Evolutionary conservation across 2,888 invertebrate genomes (phyloP), one percentile per base, ranked within the genome.

Genomic region (Teleogryllus oceanicus): DNA sequence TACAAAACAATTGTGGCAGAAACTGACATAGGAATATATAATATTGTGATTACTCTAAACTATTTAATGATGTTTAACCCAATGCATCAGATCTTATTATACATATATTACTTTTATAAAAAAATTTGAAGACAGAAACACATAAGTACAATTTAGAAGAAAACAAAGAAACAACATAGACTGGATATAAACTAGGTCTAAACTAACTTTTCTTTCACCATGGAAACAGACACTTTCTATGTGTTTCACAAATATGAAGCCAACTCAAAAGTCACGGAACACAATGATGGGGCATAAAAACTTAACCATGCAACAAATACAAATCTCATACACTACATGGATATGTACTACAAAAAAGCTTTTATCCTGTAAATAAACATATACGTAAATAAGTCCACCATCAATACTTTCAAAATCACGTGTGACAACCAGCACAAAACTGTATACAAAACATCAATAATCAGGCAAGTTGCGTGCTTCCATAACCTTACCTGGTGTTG

Each of bases 401-500:
- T 62, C 13, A 62, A 62, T 62, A 62, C n/a, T 13, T 62, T n/a
- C 62, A 18, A 62, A 62, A 62, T 37, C 37, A 37, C 13, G 62
- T 62, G 16, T 18, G 62, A 62, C 62, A 62, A 62, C n/a, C 62
- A 62, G 62, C 62, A n/a, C 62, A 62, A 62, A 62, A 62, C 62
- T 62, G 13, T 13, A 62, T 13, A 62, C 62, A n/a, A 62, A 62
- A 62, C 62, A 62, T 62, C n/a, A 5, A 62, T 62, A 18, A n/a
- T 62, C 62, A 62, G 62, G 62, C 62, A 62, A n/a, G 62, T n/a
- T 62, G n/a, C 50, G 77, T 77, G 77, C 77, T 49, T 49, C 21
- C 20, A 74, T 83, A 49, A 75, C 82, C 96, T 96, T 96, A 97
- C 97, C 97, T 96, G 92, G 96, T 94, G 89, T 96, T 96, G 95